Evolutionary conservation across 2,888 invertebrate genomes (phyloP).

Genomic region (Danaus chrysippus): DNA sequence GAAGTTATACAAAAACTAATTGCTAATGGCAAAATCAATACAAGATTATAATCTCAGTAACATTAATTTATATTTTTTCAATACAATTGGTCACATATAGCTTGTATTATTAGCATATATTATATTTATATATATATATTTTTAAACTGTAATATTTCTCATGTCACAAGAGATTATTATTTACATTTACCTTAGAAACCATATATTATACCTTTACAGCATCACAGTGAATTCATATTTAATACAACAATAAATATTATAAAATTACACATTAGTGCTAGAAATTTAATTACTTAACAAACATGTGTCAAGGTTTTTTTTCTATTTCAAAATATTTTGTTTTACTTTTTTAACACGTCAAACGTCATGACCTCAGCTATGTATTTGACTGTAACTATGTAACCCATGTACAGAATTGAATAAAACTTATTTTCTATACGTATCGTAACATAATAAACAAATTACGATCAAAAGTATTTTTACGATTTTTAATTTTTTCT

Average conservation of each 20-base stretch:
- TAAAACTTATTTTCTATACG: no score
- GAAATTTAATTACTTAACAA: conserved; percentile 28
- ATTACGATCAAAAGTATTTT: no score
- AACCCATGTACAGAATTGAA: no score
- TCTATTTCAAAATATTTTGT: no score
- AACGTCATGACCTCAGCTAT: no score
- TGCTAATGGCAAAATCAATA: conserved; percentile 24
- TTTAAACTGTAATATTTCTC: conserved; percentile 41
- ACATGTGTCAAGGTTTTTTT: neutral
- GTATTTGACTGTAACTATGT: no score
- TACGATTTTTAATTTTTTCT: no score
- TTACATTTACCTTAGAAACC: conserved; percentile 41
- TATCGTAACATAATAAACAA: no score
- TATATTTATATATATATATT: no score
- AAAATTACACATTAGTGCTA: conserved; percentile 28
- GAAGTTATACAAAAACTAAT: conserved; percentile 21
- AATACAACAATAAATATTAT: conserved; percentile 31
- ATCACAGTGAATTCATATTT: conserved; percentile 74
- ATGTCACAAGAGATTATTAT: conserved; percentile 36
- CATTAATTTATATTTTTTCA: conserved; percentile 24
- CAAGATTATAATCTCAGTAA: conserved; percentile 25
- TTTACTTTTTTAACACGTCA: no score
- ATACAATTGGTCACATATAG: conserved; percentile 27
- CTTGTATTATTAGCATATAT: conserved; percentile 38
- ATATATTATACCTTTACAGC: conserved; percentile 61